phyloP scores from a whole-genome alignment of 2,797 vertebrate species.

The Chaetodon trifasciatus region DNA sequence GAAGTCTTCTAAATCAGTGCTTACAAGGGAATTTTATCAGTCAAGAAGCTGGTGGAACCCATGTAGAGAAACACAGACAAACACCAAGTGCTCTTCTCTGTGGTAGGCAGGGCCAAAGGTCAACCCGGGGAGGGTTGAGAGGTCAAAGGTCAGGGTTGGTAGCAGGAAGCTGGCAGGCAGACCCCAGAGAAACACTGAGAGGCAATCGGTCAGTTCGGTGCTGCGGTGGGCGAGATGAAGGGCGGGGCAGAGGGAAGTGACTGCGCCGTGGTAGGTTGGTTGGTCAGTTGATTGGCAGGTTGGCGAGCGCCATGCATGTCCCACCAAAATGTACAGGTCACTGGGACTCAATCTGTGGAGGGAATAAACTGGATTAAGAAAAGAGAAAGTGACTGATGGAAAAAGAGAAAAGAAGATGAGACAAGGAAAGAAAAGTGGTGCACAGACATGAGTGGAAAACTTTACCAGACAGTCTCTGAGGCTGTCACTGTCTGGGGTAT shows the following conservation, averaged over 20 bases:
- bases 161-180: constrained; percentile 73
- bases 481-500: constrained; percentile 9
- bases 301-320: constrained; percentile 80
- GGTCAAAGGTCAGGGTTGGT: constrained; percentile 65
- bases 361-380: constrained; percentile 61
- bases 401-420: background rate
- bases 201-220: constrained; percentile 79
- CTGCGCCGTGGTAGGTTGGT: constrained; percentile 87
- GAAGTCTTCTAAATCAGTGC: constrained; percentile 42
- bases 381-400: background rate
- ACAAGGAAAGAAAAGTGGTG: background rate
- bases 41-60: constrained; percentile 52
- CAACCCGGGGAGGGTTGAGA: constrained; percentile 46
- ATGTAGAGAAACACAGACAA: constrained; percentile 72
- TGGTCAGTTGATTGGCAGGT: constrained; percentile 73
- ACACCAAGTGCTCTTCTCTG: constrained; percentile 76
- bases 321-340: constrained; percentile 86
- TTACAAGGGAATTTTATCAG: constrained; percentile 39
- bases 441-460: background rate
- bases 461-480: constrained; percentile 29
- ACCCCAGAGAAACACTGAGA: constrained; percentile 87
- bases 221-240: constrained; percentile 84
- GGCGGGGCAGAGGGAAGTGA: constrained; percentile 87
- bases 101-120: constrained; percentile 57
- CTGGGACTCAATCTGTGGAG: constrained; percentile 92